These are phyloP conservation scores for Chiridota heheva DNA, from an alignment of 35 echinoderm and acorn worm species.

Conservation along the genomic window DNA sequence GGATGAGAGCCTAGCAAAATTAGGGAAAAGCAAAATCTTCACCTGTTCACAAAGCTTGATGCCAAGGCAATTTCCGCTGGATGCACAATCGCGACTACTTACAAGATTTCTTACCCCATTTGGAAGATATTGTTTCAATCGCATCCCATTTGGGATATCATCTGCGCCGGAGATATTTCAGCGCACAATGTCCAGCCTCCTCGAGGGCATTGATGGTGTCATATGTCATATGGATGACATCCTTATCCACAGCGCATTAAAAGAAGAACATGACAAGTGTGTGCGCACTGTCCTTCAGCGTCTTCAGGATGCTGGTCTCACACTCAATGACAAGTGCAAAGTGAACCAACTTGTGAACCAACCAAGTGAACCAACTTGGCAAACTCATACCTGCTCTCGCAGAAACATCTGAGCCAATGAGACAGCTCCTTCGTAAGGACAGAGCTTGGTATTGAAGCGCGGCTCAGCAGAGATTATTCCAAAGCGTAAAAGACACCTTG, in stretches of 20 bases:
- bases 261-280: constrained; percentile 30
- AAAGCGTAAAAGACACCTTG: constrained; percentile 30
- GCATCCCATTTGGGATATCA: constrained; percentile 46
- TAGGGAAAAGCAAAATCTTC: too few species aligned
- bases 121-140: constrained; percentile 50
- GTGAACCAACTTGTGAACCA: neutral
- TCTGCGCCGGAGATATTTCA: constrained; percentile 65
- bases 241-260: constrained; percentile 46
- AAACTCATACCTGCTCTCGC: constrained; percentile 40
- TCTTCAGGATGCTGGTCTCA: constrained; percentile 42
- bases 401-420: constrained; percentile 22
- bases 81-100: constrained; percentile 32
- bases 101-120: constrained; percentile 68
- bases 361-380: constrained; percentile 39
- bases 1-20: too few species aligned
- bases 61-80: constrained; percentile 62
- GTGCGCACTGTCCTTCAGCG: constrained; percentile 31
- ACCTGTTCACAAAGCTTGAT: constrained; percentile 50
- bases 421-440: constrained; percentile 27
- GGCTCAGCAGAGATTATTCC: constrained; percentile 19
- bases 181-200: constrained; percentile 50
- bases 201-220: constrained; percentile 48
- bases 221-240: constrained; percentile 74
- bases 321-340: constrained; percentile 42
- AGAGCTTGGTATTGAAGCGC: constrained; percentile 38